Evolutionary conservation across 2,888 invertebrate genomes (phyloP), one percentile per base, ranked within the genome.

Genomic region (Bombylius discolor): DNA sequence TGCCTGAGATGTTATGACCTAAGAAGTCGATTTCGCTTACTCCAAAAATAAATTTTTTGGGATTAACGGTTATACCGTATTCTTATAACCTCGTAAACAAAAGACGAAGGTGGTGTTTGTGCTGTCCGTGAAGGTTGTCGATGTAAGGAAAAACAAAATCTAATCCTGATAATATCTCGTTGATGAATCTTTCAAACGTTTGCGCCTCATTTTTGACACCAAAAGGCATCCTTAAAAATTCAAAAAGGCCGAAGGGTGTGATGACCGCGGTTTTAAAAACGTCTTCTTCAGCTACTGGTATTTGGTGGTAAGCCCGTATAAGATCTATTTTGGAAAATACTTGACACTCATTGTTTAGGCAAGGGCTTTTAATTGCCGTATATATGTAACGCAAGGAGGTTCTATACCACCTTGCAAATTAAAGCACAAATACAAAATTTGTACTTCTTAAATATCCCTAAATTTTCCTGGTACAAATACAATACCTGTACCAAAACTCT

Each of bases 171-270:
- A 39, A 32, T 4, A 52, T 47, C 14, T 52, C 3, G 44, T 52
- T 32, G 8, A 55, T 52, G 4, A 58, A 52, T 5, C 55, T 55
- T 42, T 58, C 52, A n/a, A 57, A 57, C 1, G 49, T 52, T 47
- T 52, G 52, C 0, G 52, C 46, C 4, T 47, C 57, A 42, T 55
- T 57, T 44, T 51, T 23, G 12, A 55, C 14, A 9, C 57, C 55
- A n/a, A 44, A 44, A 12, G n/a, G 44, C 44, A 44, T 44, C n/a
- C n/a, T n/a, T n/a, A n/a, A n/a, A n/a, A n/a, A n/a, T n/a, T n/a
- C n/a, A n/a, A n/a, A n/a, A n/a, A 44, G 13, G 2, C 44, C 44
- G 4, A 13, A 44, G 4, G 44, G 44, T 12, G 44, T 44, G 2
- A n/a, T 13, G 4, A 44, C 12, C 1, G 44, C 44, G 1, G 44